These are phyloP conservation scores for Proctacanthus coquilletti DNA, from an alignment of 1,140 invertebrate genomes.

Conservation along the genomic window DNA sequence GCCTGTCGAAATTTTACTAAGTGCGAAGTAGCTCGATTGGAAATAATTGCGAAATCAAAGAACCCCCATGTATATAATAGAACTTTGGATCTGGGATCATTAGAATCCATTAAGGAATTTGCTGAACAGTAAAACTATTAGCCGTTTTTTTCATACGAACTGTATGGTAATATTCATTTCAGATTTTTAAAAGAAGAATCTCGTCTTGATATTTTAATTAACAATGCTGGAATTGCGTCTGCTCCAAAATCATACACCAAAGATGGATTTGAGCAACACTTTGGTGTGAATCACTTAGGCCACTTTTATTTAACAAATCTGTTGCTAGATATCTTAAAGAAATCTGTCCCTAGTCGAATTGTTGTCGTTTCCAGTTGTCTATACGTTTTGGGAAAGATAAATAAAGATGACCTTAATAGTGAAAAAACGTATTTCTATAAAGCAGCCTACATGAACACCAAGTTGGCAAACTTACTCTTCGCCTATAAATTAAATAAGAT, in stretches of 20 bases:
- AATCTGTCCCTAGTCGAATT: conserved; percentile 37
- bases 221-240: conserved; percentile 78
- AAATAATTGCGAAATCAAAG: conserved; percentile 31
- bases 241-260: conserved; percentile 45
- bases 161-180: no score
- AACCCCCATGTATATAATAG: conserved; percentile 41
- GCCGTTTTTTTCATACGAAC: no score
- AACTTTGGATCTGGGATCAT: conserved; percentile 59
- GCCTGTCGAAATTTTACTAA: conserved; percentile 65
- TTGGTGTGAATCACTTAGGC: conserved; percentile 64
- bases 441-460: conserved; percentile 52
- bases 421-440: conserved; percentile 41
- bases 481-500: conserved; percentile 41
- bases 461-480: conserved; percentile 62
- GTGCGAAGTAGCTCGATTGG: conserved; percentile 44
- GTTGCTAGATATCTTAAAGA: conserved; percentile 43
- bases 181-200: conserved; percentile 38
- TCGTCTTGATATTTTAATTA: conserved; percentile 67
- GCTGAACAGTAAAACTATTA: conserved; percentile 30
- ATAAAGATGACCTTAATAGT: conserved; percentile 53
- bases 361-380: conserved; percentile 24
- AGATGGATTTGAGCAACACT: conserved; percentile 67
- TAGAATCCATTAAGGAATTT: conserved; percentile 59
- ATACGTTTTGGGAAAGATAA: conserved; percentile 39
- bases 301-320: conserved; percentile 74